Base-by-base conservation (phyloP, 2,113 vertebrate species). In the Mystacornis crossleyi region DNA sequence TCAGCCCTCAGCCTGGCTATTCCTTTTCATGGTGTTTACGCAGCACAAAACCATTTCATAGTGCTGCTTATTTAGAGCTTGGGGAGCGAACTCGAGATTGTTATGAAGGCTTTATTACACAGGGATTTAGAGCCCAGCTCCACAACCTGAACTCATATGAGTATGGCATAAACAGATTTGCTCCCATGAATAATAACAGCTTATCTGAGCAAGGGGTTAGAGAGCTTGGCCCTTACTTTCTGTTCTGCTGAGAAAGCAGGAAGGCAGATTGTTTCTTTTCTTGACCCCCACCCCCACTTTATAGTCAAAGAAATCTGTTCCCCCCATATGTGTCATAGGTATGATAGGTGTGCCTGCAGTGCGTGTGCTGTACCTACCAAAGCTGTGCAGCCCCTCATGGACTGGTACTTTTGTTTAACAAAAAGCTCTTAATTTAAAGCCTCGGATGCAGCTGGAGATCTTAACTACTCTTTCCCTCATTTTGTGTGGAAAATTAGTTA, bases 401-500 rank as follows among this genome's bases (percentile, higher is more conserved):
- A 50, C 58, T 80, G 93, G 85, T 96, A 93, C 95, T 89, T 78
- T 75, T 45, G 18, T 87, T 81, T 23, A 66, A 86, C 45, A 70
- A 75, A 86, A 83, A 23, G 5, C 53, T 95, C 38, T 42, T 38
- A 6, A 60, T 64, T 66, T 80, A 36, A 90, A 86, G 55, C 58
- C 72, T 93, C 2, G 3, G 55, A 67, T 70, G 73, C 82, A 74
- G 8, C 8, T 47, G 17, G 51, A n/a, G 28, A 23, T 65, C 42
- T 70, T 62, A 57, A 43, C 81, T 86, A 40, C 55, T 54, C 50
- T 88, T 87, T 67, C 33, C 5, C 1, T 45, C 25, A 18, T 58
- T 51, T 4, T 11, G 40, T 57, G 42, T 67, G 64, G 55, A 83
- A 87, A 74, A 85, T 74, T 58, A 79, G 81, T 43, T 90, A 86